Evolutionary conservation across 1,140 invertebrate species (phyloP).

Genomic region (Drosophila willistoni): DNA sequence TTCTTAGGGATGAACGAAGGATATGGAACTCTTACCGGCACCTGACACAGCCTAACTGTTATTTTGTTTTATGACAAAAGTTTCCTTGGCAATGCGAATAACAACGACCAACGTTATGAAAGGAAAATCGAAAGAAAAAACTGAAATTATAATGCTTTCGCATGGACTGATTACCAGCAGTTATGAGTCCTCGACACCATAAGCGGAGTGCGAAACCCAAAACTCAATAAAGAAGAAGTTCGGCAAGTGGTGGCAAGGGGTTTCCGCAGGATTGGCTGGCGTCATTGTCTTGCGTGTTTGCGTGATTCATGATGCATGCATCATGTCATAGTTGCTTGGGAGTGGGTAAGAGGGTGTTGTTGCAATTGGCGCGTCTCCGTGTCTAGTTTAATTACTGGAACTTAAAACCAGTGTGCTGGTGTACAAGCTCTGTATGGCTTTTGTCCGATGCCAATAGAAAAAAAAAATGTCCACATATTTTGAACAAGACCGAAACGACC

Average conservation of each 20-base stretch:
- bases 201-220: slow-evolving; percentile 44
- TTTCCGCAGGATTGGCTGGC: slow-evolving; percentile 35
- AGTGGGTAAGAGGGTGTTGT: slow-evolving; percentile 32
- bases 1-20: slow-evolving; percentile 21
- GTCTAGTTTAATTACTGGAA: slow-evolving; percentile 71
- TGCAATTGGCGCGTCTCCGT: slow-evolving; percentile 65
- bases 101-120: slow-evolving; percentile 30
- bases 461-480: slow-evolving; percentile 39
- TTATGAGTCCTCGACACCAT: slow-evolving; percentile 58
- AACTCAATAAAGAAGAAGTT: not conserved
- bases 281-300: slow-evolving; percentile 77
- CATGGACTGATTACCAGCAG: slow-evolving; percentile 48
- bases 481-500: slow-evolving; percentile 58
- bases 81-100: slow-evolving; percentile 74
- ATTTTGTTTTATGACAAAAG: slow-evolving; percentile 66
- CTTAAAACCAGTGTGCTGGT: slow-evolving; percentile 37
- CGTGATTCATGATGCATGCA: slow-evolving; percentile 73
- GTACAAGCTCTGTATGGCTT: slow-evolving; percentile 4
- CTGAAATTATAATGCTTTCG: slow-evolving; percentile 55
- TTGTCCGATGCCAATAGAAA: slow-evolving; percentile 60
- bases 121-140: slow-evolving; percentile 20
- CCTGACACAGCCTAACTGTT: slow-evolving; percentile 39
- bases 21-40: slow-evolving; percentile 24
- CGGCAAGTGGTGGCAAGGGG: not conserved
- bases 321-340: slow-evolving; percentile 38